Evolutionary conservation across 2,113 vertebrate genomes (phyloP), one percentile per base, ranked within the genome.

Genomic region (Larimichthys polyactis): DNA sequence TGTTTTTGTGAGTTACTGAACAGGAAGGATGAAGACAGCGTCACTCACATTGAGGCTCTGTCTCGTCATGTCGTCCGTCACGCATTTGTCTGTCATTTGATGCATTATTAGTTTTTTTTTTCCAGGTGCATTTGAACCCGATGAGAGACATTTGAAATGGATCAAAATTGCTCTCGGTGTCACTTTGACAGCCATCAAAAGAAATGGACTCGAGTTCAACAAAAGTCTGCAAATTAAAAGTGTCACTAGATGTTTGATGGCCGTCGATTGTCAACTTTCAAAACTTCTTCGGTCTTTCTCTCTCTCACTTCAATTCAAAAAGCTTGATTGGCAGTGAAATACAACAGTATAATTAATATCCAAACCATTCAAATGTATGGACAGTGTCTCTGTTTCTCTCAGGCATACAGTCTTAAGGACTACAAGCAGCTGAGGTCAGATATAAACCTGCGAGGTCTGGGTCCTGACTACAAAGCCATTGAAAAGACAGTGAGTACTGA

Each of bases 381-480:
- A 8, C 27, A n/a, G 19, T 63, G 8, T 66, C 8, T 22, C 6
- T 32, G 52, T 52, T 15, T 78, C 32, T 82, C 15, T n/a, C 55
- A 94, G 94, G 85, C 79, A 52, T 93, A 93, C 75, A 90, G 87
- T 63, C 87, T 95, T 64, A 97, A 95, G 89, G 79, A 92, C 85
- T 95, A 91, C 85, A 81, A 87, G 59, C 77, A 80, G 75, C 52
- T 95, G 65, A 95, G 94, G 59, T 85, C 91, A 70, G 90, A 96
- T 0, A 19, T 96, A 81, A 95, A 93, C 36, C 94, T 97, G n/a
- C 96, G 94, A 91, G 97, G 97, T 72, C 96, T 97, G 8, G 96
- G 96, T 82, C 96, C 96, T 16, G 96, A 96, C 88, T 95, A 95
- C 52, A 93, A 89, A 78, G 69, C 95, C 44, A 46, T 91, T 83